Evolutionary conservation across 2,888 invertebrate genomes (phyloP).

Genomic region (Craniophora ligustri): DNA sequence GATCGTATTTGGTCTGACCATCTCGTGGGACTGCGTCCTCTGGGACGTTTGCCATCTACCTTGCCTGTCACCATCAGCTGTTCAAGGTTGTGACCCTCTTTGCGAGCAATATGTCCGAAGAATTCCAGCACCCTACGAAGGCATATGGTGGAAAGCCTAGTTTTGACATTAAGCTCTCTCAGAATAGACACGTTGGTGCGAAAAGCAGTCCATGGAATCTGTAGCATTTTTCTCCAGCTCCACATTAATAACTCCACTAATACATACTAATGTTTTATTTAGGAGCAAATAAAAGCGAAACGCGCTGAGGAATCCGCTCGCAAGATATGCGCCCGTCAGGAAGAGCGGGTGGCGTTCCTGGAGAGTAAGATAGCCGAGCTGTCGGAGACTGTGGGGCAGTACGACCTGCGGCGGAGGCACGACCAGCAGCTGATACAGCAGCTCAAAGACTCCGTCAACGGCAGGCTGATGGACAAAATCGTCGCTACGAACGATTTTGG

Average conservation of each 20-base stretch:
- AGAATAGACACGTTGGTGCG: no score
- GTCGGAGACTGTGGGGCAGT: constrained; percentile 93
- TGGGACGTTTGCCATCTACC: no score
- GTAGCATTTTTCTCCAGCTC: no score
- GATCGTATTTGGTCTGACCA: no score
- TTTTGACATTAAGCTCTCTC: no score
- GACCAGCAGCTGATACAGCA: constrained; percentile 93
- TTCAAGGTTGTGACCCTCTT: no score
- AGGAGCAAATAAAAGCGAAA: constrained; percentile 92
- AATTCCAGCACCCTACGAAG: no score
- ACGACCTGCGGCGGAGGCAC: constrained; percentile 91
- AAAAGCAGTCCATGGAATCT: no score
- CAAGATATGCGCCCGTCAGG: constrained; percentile 91
- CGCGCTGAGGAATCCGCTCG: constrained; percentile 92
- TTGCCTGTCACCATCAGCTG: no score
- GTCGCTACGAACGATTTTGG: constrained; percentile 53
- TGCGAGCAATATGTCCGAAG: no score
- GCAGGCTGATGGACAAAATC: constrained; percentile 70
- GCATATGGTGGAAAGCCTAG: no score
- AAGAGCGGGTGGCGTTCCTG: constrained; percentile 92
- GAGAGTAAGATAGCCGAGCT: constrained; percentile 94
- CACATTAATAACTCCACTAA: not conserved
- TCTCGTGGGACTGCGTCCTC: no score
- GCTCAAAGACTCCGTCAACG: constrained; percentile 86
- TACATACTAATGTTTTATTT: constrained; percentile 2